phyloP scores from a whole-genome alignment of 2,113 vertebrate genomes.

The Ochotona princeps region DNA sequence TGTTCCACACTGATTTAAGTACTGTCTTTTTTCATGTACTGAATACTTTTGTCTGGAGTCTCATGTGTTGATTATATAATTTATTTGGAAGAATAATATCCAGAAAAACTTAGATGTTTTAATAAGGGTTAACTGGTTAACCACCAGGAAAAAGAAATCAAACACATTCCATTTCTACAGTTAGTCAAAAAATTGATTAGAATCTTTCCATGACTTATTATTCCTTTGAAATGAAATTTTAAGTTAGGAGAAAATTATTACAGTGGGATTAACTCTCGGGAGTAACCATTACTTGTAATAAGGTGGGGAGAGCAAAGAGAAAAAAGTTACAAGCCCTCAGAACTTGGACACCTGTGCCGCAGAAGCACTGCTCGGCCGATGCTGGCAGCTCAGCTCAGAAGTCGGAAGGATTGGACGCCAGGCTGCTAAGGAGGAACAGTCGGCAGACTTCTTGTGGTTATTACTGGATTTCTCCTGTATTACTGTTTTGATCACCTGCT shows the following conservation, averaged over 20 bases:
- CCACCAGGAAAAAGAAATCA: not conserved
- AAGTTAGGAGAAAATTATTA: not conserved
- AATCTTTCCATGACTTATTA: not conserved
- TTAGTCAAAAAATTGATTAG: not conserved
- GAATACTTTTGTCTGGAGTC: conserved; percentile 6
- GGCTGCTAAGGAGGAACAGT: fast-evolving
- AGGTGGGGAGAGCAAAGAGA: not conserved
- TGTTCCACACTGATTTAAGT: conserved; percentile 25
- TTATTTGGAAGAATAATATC: conserved; percentile 21
- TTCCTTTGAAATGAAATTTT: not conserved
- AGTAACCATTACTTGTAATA: not conserved
- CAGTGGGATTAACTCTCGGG: not conserved
- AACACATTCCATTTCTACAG: not conserved
- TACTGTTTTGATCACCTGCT: not conserved
- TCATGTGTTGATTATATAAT: conserved; percentile 21
- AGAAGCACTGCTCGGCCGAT: not conserved
- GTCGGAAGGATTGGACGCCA: not conserved
- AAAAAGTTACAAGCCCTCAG: not conserved
- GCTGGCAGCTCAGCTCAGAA: not conserved
- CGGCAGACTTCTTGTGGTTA: not conserved
- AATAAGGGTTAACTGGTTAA: conserved; percentile 40
- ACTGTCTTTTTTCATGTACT: not conserved
- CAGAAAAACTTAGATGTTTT: conserved; percentile 3
- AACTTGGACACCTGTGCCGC: not conserved
- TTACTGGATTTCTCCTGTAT: not conserved